Percentiles rank a stretch among this genome's conserved stretches.
Evolutionary conservation across 2,888 invertebrate species (phyloP).

Genomic region (Minunthozetes semirufus): DNA sequence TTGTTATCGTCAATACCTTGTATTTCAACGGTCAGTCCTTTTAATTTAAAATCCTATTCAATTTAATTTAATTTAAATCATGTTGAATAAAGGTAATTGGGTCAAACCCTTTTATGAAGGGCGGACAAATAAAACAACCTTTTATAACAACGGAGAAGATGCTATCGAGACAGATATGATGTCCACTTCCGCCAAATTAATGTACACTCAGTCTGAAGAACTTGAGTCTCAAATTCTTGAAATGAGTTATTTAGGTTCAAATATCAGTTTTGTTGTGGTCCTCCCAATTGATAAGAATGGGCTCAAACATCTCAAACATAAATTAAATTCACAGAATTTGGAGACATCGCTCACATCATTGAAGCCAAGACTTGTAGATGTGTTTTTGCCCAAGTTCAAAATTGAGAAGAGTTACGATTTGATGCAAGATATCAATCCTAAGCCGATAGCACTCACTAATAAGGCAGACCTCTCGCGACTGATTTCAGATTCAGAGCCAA

Average conservation of each 20-base stretch:
- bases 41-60: no score
- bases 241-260: not conserved
- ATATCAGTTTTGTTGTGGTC: not conserved
- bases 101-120: not conserved
- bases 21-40: slow-evolving; percentile 3
- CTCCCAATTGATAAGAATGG: not conserved
- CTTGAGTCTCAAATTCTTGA: not conserved
- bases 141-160: not conserved
- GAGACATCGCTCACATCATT: not conserved
- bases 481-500: no score
- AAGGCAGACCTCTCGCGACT: not conserved
- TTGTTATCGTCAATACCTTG: not conserved
- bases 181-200: no score
- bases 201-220: no score
- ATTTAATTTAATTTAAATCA: not conserved
- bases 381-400: not conserved
- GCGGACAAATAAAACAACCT: not conserved
- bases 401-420: not conserved
- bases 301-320: not conserved
- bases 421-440: not conserved
- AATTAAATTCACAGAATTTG: not conserved
- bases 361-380: not conserved
- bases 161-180: not conserved
- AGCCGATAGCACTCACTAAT: not conserved
- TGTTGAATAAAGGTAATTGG: not conserved